A percentile compares a stretch with the other conserved stretches of the same genome.
phyloP scores from a whole-genome alignment of 2,113 vertebrate species.

The Tachuris rubrigastra region DNA sequence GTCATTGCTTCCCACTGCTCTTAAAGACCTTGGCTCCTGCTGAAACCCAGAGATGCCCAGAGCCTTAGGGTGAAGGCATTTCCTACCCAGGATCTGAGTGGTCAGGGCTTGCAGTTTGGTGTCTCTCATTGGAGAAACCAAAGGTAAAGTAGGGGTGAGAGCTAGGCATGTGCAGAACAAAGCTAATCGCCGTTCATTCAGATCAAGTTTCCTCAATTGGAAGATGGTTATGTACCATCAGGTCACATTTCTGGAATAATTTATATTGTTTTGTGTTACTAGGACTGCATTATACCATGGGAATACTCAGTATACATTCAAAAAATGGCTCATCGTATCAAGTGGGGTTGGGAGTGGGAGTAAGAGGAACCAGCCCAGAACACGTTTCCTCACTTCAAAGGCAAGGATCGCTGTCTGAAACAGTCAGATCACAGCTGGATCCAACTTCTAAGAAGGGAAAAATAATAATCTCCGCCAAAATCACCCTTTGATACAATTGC shows the following conservation, averaged over 20 bases:
- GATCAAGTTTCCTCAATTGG: neutral
- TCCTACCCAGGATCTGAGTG: neutral
- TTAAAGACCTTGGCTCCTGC: neutral
- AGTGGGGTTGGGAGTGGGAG: neutral
- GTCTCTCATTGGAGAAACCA: neutral
- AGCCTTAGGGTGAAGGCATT: neutral
- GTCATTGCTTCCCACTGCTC: neutral
- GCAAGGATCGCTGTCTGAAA: neutral
- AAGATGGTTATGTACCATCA: neutral
- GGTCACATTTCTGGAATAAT: neutral
- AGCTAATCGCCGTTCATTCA: neutral
- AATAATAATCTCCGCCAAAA: neutral
- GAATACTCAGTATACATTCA: neutral
- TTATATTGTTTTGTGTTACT: neutral
- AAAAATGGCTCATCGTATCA: neutral
- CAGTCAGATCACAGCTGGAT: neutral
- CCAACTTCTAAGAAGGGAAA: slow-evolving; percentile 41
- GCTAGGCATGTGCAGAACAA: neutral
- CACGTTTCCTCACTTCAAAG: slow-evolving; percentile 49
- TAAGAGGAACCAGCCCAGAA: neutral
- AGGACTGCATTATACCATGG: neutral
- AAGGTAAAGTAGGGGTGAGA: neutral
- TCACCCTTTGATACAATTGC: slow-evolving; percentile 27
- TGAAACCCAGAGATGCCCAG: neutral
- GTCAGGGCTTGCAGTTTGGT: accelerated